These are phyloP conservation scores for Perithous albicinctus DNA, from an alignment of 2,888 invertebrate genomes.

Conservation along the genomic window DNA sequence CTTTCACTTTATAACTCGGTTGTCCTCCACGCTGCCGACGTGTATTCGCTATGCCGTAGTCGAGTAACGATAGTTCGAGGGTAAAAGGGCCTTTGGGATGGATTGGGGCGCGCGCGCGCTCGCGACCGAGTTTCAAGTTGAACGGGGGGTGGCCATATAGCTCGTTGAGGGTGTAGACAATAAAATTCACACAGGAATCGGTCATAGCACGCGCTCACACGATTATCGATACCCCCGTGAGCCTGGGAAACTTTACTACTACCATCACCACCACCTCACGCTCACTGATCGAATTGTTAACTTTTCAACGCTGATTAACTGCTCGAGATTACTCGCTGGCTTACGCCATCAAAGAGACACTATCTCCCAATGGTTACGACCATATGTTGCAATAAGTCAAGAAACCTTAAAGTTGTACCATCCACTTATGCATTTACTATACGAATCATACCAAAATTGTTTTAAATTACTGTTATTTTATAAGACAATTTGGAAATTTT, in stretches of 20 bases:
- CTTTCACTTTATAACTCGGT: constrained; percentile 43
- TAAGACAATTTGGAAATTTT: too few species aligned
- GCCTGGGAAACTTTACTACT: constrained; percentile 79
- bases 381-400: constrained; percentile 6
- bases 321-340: constrained; percentile 60
- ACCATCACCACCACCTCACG: too few species aligned
- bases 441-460: too few species aligned
- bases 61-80: constrained; percentile 48
- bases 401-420: background rate
- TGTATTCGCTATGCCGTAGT: constrained; percentile 1
- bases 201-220: constrained; percentile 82
- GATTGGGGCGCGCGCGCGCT: constrained; percentile 40
- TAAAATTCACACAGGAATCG: constrained; percentile 83
- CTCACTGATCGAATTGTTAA: constrained; percentile 82
- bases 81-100: constrained; percentile 45
- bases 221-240: constrained; percentile 78
- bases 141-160: constrained; percentile 36
- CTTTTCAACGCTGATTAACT: constrained; percentile 73
- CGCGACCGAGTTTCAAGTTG: constrained; percentile 35
- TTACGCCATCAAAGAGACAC: background rate
- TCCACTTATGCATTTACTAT: too few species aligned
- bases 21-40: background rate
- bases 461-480: too few species aligned
- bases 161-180: constrained; percentile 77
- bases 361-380: constrained; percentile 24